A percentile compares a stretch with the other conserved stretches of the same genome.
These are phyloP conservation scores for Bombylius major DNA, from an alignment of 2,888 invertebrate genomes.

Conservation along the genomic window DNA sequence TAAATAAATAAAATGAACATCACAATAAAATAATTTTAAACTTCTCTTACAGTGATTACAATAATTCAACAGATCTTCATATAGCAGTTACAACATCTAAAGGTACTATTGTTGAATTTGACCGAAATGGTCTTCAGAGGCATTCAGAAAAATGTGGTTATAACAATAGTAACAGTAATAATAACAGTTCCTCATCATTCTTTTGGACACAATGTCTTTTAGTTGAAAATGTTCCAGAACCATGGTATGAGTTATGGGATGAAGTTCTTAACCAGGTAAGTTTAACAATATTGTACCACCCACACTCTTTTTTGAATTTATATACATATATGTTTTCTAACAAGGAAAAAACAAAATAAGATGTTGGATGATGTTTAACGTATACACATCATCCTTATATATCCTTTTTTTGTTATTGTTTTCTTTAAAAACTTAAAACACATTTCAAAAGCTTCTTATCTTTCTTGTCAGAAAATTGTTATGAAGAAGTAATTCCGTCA, in stretches of 20 bases:
- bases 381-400: too few species aligned
- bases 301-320: not conserved
- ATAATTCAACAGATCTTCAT: constrained; percentile 72
- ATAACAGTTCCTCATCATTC: not conserved
- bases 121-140: constrained; percentile 58
- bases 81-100: constrained; percentile 78
- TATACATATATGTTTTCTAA: too few species aligned
- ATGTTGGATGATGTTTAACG: too few species aligned
- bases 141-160: constrained; percentile 29
- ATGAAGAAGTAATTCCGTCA: too few species aligned
- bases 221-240: constrained; percentile 52
- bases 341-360: too few species aligned
- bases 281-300: not conserved
- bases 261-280: constrained; percentile 46
- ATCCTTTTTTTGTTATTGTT: too few species aligned
- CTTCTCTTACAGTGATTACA: constrained; percentile 52
- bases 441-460: too few species aligned
- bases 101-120: constrained; percentile 73
- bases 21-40: not conserved
- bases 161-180: constrained; percentile 30
- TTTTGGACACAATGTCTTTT: constrained; percentile 57
- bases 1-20: too few species aligned
- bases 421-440: too few species aligned
- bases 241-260: constrained; percentile 59
- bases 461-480: too few species aligned